phyloP scores from a whole-genome alignment of 1,140 invertebrate genomes.

The Globodera rostochiensis region DNA sequence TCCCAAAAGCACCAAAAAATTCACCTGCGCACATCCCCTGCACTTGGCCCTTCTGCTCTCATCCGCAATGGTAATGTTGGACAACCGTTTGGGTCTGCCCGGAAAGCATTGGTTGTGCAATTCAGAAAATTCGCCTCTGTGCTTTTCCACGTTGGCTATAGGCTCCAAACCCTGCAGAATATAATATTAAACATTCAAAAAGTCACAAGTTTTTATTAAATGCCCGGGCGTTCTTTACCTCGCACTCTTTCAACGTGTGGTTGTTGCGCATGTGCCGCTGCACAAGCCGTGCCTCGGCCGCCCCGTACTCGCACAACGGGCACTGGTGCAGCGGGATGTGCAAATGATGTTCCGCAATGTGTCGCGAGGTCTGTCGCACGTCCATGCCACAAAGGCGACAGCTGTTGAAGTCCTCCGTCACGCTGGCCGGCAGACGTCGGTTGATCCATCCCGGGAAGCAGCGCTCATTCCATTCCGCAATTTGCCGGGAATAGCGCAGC shows the following conservation, averaged over 20 bases:
- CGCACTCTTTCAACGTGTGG: slow-evolving; percentile 52
- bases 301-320: slow-evolving; percentile 58
- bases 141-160: slow-evolving; percentile 56
- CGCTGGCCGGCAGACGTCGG: slow-evolving; percentile 47
- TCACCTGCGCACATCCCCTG: slow-evolving; percentile 41
- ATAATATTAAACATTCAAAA: slow-evolving; percentile 4
- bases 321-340: slow-evolving; percentile 55
- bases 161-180: slow-evolving; percentile 50
- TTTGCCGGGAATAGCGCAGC: slow-evolving; percentile 45
- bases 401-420: slow-evolving; percentile 54
- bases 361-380: slow-evolving; percentile 55
- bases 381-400: slow-evolving; percentile 55
- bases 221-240: slow-evolving; percentile 20
- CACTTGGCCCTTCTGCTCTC: slow-evolving; percentile 57
- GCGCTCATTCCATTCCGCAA: slow-evolving; percentile 58
- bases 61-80: slow-evolving; percentile 59
- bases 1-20: no score
- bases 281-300: slow-evolving; percentile 54
- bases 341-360: slow-evolving; percentile 54
- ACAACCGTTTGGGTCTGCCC: slow-evolving; percentile 54
- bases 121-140: slow-evolving; percentile 52
- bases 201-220: background rate
- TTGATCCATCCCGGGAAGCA: slow-evolving; percentile 61
- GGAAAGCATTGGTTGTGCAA: slow-evolving; percentile 58
- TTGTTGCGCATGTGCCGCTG: slow-evolving; percentile 56